Evolutionary conservation across 2,113 vertebrate species (phyloP).

Genomic region (Tachuris rubrigastra): DNA sequence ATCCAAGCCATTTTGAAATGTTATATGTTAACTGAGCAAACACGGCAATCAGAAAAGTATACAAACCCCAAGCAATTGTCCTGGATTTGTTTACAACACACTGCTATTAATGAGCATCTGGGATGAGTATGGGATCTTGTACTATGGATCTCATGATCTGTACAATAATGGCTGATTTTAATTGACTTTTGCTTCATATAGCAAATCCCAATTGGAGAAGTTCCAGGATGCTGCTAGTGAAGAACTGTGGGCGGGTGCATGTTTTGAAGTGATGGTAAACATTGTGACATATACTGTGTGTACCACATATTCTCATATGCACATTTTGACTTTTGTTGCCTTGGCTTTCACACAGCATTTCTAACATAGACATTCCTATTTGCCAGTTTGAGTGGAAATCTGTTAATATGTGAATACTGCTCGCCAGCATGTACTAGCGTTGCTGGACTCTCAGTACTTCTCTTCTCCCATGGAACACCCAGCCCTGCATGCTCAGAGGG

Average conservation of each 20-base stretch:
- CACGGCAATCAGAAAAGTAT: not conserved
- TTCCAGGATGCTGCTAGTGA: conserved; percentile 67
- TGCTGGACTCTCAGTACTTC: not conserved
- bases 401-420: conserved; percentile 30
- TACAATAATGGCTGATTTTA: conserved; percentile 69
- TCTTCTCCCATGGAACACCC: not conserved
- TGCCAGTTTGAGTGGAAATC: conserved; percentile 55
- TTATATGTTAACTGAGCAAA: conserved; percentile 17
- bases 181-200: conserved; percentile 72
- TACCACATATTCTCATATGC: conserved; percentile 69
- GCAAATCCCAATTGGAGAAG: conserved; percentile 65
- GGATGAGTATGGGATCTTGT: conserved; percentile 19
- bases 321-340: conserved; percentile 73
- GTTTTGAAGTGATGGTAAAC: conserved; percentile 75
- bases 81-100: conserved; percentile 20
- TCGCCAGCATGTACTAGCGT: not conserved
- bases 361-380: conserved; percentile 45
- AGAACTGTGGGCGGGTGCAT: conserved; percentile 68
- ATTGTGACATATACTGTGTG: conserved; percentile 72
- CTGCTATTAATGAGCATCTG: conserved; percentile 57
- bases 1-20: not conserved
- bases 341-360: conserved; percentile 63
- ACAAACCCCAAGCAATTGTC: conserved; percentile 34
- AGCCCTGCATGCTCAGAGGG: not conserved
- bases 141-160: conserved; percentile 55